A percentile compares a stretch with the other conserved stretches of the same genome.
phyloP scores from a whole-genome alignment of 2,888 invertebrate species.

The Stegophylla sp. region DNA sequence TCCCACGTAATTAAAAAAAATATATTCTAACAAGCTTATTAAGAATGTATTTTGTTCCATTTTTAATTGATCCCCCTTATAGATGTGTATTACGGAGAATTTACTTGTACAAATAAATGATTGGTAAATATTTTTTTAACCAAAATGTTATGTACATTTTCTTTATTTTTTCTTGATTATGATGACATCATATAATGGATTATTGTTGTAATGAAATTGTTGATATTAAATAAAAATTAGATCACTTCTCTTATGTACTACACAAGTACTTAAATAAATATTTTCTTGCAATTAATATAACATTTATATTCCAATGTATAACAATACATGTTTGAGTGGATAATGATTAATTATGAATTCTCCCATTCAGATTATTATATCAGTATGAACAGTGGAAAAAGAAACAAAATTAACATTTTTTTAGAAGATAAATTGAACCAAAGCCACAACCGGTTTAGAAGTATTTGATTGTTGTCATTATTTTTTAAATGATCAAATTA shows the following conservation, averaged over 20 bases:
- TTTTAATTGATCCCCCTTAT: no score
- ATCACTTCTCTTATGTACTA: conserved; percentile 1
- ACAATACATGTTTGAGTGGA: not conserved
- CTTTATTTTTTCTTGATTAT: conserved; percentile 7
- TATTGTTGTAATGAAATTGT: conserved; percentile 27
- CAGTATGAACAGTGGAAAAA: not conserved
- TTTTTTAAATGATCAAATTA: not conserved
- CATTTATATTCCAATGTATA: conserved; percentile 13
- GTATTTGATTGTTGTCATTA: conserved; percentile 13
- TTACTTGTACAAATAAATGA: no score
- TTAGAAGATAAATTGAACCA: not conserved
- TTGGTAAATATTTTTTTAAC: conserved; percentile 5
- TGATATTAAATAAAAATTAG: conserved; percentile 43
- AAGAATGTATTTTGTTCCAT: not conserved
- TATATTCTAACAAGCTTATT: no score
- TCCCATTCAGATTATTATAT: conserved; percentile 13
- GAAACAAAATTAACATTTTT: not conserved
- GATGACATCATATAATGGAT: conserved; percentile 37
- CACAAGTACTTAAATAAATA: conserved; percentile 8
- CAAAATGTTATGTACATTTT: not conserved
- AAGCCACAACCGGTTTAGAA: not conserved
- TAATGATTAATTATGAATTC: conserved; percentile 12
- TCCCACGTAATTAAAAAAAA: no score
- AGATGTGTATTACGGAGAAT: no score
- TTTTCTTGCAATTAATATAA: not conserved